Evolutionary conservation across 2,888 invertebrate species (phyloP), one percentile per base, ranked within the genome.

Genomic region (Automeris io): DNA sequence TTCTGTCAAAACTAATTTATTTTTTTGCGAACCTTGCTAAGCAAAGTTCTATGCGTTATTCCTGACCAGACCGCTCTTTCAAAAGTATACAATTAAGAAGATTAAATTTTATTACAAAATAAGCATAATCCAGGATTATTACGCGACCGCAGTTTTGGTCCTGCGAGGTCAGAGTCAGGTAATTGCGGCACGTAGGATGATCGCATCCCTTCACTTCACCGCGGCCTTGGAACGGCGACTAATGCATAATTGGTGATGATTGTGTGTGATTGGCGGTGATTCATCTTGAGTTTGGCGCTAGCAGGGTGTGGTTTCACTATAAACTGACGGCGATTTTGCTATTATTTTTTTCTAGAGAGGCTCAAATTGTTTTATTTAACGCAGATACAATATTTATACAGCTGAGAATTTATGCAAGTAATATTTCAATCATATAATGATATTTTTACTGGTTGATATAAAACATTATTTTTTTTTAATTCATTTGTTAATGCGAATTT

Each of bases 121-220:
- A 24, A 9, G 36, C 21, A 13, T 24, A 39, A 38, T 26, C 19
- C 33, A 26, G 34, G 25, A 16, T 33, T 25, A 40, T 41, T 41
- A 36, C 35, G 39, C 39, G 49, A 57, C 56, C 56, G 46, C 57
- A 56, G 52, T 49, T 33, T 37, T 43, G 45, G 51, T 42, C 51
- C 57, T 53, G 40, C 44, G 55, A 53, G 65, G 62, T 59, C 57
- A 53, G 18, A 36, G 41, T 16, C 29, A 5, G 39, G 49, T 75
- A 72, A 76, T 74, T 65, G 56, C 50, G 40, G 61, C 77, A 78
- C 78, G 74, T 73, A 66, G 57, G 43, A 38, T 37, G 42, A 40
- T 51, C 49, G 43, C 61, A 49, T 67, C 77, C 77, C 78, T 76
- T 78, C 77, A 70, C 78, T 16, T 29, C 29, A 29, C 29, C 29